These are phyloP conservation scores for Parthenolecanium corni DNA, from an alignment of 2,888 invertebrate species.

Conservation along the genomic window DNA sequence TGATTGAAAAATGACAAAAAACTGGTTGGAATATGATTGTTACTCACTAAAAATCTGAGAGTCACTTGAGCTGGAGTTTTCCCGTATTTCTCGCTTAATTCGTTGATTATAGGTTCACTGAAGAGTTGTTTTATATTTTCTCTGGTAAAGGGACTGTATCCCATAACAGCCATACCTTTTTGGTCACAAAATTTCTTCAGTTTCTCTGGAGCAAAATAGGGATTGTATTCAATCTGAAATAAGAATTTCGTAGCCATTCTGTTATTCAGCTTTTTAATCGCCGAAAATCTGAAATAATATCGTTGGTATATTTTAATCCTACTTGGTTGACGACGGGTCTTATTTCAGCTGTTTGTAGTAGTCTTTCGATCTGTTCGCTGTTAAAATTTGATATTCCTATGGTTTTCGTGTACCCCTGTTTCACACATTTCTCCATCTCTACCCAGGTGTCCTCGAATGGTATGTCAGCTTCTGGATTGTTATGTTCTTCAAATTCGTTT, in stretches of 20 bases:
- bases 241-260: background rate
- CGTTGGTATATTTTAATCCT: constrained; percentile 6
- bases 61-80: constrained; percentile 60
- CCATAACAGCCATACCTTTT: constrained; percentile 56
- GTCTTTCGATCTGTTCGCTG: constrained; percentile 53
- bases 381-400: constrained; percentile 80
- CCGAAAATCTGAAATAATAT: background rate
- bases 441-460: constrained; percentile 51
- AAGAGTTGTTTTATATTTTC: constrained; percentile 67
- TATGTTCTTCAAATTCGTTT: background rate
- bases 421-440: constrained; percentile 58
- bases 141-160: constrained; percentile 64
- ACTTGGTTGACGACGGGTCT: constrained; percentile 58
- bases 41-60: constrained; percentile 48
- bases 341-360: constrained; percentile 49
- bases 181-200: constrained; percentile 57
- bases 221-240: constrained; percentile 65
- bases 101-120: constrained; percentile 56
- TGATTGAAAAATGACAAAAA: too few relatives aligned
- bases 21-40: constrained; percentile 49
- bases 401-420: constrained; percentile 54
- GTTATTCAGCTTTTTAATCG: too few relatives aligned
- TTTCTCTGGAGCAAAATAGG: constrained; percentile 60
- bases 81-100: constrained; percentile 49
- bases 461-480: constrained; percentile 7